Evolutionary conservation across 2,888 invertebrate genomes (phyloP).

Genomic region (Iselma pallidipennis): DNA sequence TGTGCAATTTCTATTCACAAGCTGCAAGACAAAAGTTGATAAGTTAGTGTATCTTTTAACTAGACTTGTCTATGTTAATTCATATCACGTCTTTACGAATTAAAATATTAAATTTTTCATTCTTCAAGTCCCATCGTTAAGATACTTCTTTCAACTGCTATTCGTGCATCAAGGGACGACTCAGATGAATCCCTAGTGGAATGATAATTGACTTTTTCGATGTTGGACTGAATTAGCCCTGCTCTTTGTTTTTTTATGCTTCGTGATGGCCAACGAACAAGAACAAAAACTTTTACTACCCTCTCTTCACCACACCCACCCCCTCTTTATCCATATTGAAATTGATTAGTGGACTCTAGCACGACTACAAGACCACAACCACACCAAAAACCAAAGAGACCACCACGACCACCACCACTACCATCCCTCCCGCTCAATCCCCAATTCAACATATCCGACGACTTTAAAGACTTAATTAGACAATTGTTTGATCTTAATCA

Average conservation of each 20-base stretch:
- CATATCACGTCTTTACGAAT: constrained; percentile 30
- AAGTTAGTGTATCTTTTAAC: not conserved
- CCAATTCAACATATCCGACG: constrained; percentile 19
- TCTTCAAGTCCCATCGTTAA: constrained; percentile 12
- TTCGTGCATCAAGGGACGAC: not conserved
- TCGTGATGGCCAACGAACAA: too few species aligned
- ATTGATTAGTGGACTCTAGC: not conserved
- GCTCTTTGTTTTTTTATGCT: not conserved
- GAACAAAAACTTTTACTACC: constrained; percentile 26
- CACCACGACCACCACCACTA: not conserved
- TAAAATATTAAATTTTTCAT: constrained; percentile 45
- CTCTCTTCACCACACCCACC: too few species aligned
- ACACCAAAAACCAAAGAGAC: not conserved
- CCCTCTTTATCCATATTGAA: too few species aligned
- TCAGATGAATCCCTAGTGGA: constrained; percentile 25
- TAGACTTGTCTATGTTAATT: constrained; percentile 15
- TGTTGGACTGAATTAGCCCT: constrained; percentile 35
- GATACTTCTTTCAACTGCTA: constrained; percentile 11
- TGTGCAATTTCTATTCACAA: not conserved
- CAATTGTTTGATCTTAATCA: constrained; percentile 53
- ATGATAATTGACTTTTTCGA: constrained; percentile 42
- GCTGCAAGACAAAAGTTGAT: not conserved
- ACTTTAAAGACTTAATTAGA: constrained; percentile 50
- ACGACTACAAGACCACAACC: constrained; percentile 1
- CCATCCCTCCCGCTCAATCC: too few species aligned